Base-by-base conservation (phyloP, 2,888 invertebrate genomes). In the Spodoptera picta region DNA sequence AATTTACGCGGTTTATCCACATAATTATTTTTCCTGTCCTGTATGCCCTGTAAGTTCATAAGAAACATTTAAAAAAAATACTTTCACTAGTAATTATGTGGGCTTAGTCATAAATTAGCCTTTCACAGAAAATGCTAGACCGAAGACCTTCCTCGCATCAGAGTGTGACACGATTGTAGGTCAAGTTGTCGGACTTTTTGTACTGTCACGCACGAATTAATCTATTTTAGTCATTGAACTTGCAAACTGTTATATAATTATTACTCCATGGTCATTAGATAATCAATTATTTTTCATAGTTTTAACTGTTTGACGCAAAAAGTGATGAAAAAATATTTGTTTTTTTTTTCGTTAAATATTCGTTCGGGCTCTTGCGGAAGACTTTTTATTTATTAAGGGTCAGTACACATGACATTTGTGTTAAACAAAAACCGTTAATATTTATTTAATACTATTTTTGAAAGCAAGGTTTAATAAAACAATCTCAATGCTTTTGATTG, bases 151-250 rank as follows among this genome's bases (percentile, higher is more conserved):
- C 84, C 84, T 86, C 75, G 83, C 88, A 87, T 78, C 79, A 79
- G 88, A 90, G 81, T 91, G 88, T 91, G 86, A 90, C 88, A 83
- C 72, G 60, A 63, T 91, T 83, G 78, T 92, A 75, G 92, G 93
- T 90, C 92, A 92, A 92, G 92, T 91, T 91, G 89, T 91, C 82
- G 91, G 90, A 86, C 90, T 91, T 92, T 92, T 92, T 91, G 74
- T 83, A 78, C 79, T 80, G 90, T 88, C 82, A 91, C 87, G 92
- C 91, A 88, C 85, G 83, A 89, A 77, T 85, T 19, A 86, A 78
- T 74, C 86, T 82, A 84, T 79, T 88, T 90, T 90, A 89, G 87
- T 86, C 90, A 90, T 88, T 92, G 91, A 93, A 92, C 91, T 90
- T 87, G 83, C 72, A 76, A 86, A 79, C 83, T 82, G 80, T 90